phyloP scores from a whole-genome alignment of 2,797 vertebrate species.

The Neosalanx taihuensis region DNA sequence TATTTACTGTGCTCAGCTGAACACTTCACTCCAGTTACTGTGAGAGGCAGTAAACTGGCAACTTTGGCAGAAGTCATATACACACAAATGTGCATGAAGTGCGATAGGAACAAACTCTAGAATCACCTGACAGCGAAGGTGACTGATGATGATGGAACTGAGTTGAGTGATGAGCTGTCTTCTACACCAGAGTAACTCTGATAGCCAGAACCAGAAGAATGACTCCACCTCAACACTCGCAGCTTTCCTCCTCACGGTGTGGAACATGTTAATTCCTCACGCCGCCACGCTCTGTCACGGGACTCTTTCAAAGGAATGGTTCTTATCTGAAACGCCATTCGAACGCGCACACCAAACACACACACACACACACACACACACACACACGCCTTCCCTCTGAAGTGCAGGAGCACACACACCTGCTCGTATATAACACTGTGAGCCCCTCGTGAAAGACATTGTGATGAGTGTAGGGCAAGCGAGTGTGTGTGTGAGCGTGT shows the following conservation, averaged over 20 bases:
- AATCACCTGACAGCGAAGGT: too few relatives aligned
- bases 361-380: not conserved
- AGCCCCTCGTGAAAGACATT: not conserved
- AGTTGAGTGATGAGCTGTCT: too few relatives aligned
- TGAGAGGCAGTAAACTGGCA: not conserved
- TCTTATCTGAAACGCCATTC: not conserved
- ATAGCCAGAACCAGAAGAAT: not conserved
- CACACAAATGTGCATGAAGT: too few relatives aligned
- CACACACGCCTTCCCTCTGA: not conserved
- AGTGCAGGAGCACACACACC: not conserved
- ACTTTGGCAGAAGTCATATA: too few relatives aligned
- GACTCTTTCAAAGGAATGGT: not conserved
- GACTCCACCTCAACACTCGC: not conserved
- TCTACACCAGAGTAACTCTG: not conserved
- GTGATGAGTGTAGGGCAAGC: not conserved
- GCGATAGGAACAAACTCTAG: too few relatives aligned
- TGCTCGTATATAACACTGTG: not conserved
- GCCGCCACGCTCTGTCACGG: too few relatives aligned
- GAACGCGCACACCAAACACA: not conserved
- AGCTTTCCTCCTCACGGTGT: not conserved
- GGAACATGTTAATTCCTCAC: not conserved
- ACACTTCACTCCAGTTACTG: not conserved
- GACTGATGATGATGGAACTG: too few relatives aligned
- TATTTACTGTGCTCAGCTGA: not conserved
- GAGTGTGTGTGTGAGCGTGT: not conserved